Base-by-base conservation (phyloP, 2,113 vertebrate species). In the Piliocolobus tephrosceles region DNA sequence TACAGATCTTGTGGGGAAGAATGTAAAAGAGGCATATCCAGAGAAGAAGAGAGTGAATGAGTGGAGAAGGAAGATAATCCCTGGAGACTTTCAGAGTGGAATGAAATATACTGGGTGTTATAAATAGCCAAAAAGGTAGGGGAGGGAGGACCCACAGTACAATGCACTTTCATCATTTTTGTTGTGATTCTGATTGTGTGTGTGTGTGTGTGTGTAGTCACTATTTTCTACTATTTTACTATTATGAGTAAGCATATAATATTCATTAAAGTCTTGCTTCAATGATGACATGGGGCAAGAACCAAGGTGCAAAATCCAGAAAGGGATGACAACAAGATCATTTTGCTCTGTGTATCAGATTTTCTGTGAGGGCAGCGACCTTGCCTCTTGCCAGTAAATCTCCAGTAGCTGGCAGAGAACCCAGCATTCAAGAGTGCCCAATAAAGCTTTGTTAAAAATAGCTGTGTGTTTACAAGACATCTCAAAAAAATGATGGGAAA, bases 141-240 rank as follows among this genome's bases (percentile, higher is more conserved):
- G 52, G 9, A 3, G n/a, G 61, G 52, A 0, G 9, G 12, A 3
- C 6, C 70, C 32, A 68, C 5, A 88, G 45, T 30, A 30, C 30
- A 23, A 55, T 17, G 38, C 6, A 12, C 23, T 66, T 11, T 72
- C 32, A 66, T 38, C 22, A 70, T 75, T 83, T 86, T 38, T 76
- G 30, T 78, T 68, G 45, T 30, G 38, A 85, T 38, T 52, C 68
- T 38, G 20, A 72, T 23, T 55, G 18, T 1, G 2, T 57, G 17
- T 82, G 40, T 82, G n/a, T 8, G 10, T 38, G 57, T 55, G 40
- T 25, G 55, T n/a, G 2, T 20, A 85, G 18, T 89, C 45, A 40
- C 43, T 61, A 58, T 89, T 87, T 80, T n/a, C 25, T 55, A 79
- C 32, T 95, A 47, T 88, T 95, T 95, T 57, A 78, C 73, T 89